Base-by-base conservation (phyloP, 1,140 invertebrate species). In the Drosophila littoralis region DNA sequence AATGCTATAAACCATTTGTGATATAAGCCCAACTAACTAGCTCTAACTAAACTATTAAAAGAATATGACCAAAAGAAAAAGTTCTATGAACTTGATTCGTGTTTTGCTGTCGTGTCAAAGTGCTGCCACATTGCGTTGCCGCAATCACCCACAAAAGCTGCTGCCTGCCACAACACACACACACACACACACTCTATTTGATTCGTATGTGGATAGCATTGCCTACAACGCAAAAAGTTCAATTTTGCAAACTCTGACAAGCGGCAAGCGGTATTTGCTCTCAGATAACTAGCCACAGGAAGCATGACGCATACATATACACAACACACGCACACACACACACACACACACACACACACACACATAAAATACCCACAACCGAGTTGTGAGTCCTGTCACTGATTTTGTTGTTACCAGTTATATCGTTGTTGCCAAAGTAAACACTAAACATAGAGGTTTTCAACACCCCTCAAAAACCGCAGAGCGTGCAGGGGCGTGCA, bases 341-440 rank as follows among this genome's bases (percentile, higher is more conserved):
- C 46, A 54, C 12, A 55, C 40, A 42, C 48, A 70, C 17, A 52
- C 38, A 40, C 5, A 58, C 36, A 55, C 52, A 58, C 22, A 58
- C 22, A 72, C 42, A 38, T 36, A 17, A 28, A 28, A 33, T 22
- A 35, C 13, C 58, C 22, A 51, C 36, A 36, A 58, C 42, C 58
- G 75, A 75, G 61, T 82, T 79, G 74, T 43, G 57, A 10, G 58
- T 45, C 48, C 51, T 83, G 73, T 84, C 70, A 78, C 52, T 54
- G 66, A 70, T 69, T 71, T 72, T 51, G 58, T 63, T 75, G 54
- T 54, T 77, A 4, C 22, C 22, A 28, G 60, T 57, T 42, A 52
- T 36, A 35, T 9, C 6, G 13, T 54, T 15, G 45, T 48, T 51
- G 60, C 4, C 15, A 13, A 35, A 35, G 28, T 6, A 55, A 54